Percentiles rank a stretch among this genome's conserved stretches.
Evolutionary conservation across 2,888 invertebrate genomes (phyloP).

Genomic region (Capitulum mitella): DNA sequence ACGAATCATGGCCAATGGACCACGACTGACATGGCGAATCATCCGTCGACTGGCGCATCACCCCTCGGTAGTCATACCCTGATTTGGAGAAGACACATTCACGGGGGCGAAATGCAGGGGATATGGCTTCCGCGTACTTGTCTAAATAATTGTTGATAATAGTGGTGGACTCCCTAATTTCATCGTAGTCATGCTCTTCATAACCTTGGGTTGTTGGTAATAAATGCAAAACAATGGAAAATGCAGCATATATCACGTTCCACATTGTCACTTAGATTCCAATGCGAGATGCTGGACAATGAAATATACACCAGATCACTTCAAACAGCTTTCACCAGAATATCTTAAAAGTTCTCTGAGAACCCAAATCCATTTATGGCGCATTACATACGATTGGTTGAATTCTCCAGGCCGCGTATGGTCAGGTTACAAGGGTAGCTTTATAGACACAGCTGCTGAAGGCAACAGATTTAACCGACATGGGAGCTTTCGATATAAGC

Average conservation of each 20-base stretch:
- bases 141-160: neutral
- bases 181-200: neutral
- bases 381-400: too few relatives aligned
- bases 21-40: neutral
- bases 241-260: neutral
- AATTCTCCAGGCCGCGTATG: too few relatives aligned
- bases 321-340: neutral
- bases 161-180: neutral
- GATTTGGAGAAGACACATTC: slow-evolving; percentile 3
- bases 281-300: too few relatives aligned
- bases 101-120: neutral
- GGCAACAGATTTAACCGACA: too few relatives aligned
- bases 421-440: too few relatives aligned
- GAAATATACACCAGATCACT: neutral
- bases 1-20: neutral
- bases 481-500: too few relatives aligned
- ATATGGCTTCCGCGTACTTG: neutral
- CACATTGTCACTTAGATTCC: too few relatives aligned
- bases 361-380: too few relatives aligned
- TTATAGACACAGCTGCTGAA: too few relatives aligned
- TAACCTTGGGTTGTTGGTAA: neutral
- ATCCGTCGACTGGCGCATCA: neutral
- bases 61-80: slow-evolving; percentile 17
- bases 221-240: neutral
- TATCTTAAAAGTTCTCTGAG: neutral